A percentile compares a stretch with the other conserved stretches of the same genome.
Evolutionary conservation across 2,113 vertebrate species (phyloP).

Genomic region (Corythoichthys intestinalis): DNA sequence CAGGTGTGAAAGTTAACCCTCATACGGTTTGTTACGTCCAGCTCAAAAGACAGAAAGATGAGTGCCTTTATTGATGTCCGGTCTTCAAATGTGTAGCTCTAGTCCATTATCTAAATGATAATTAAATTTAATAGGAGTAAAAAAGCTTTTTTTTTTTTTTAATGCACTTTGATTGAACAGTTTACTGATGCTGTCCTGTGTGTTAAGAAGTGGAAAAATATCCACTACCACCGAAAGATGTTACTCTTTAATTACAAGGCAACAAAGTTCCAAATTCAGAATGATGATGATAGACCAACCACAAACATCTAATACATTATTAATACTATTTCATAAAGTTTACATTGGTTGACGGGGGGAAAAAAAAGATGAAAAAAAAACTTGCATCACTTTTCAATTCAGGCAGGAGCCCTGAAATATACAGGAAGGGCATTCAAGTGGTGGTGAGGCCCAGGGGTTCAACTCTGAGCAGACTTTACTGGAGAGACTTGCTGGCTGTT

Average conservation of each 20-base stretch:
- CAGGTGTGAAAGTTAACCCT: too few species aligned
- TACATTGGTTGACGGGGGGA: slow-evolving; percentile 3
- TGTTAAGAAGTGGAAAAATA: background rate
- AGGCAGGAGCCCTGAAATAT: slow-evolving; percentile 25
- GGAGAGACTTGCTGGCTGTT: slow-evolving; percentile 39
- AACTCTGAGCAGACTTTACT: slow-evolving; percentile 30
- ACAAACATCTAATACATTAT: background rate
- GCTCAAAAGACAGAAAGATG: background rate
- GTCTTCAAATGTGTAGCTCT: background rate
- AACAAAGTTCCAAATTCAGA: background rate
- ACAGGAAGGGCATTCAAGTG: slow-evolving; percentile 16
- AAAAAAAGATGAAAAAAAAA: slow-evolving; percentile 3
- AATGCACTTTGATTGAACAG: background rate
- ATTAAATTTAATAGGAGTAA: too few species aligned
- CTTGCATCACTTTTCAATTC: slow-evolving; percentile 6
- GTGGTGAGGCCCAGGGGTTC: slow-evolving; percentile 22
- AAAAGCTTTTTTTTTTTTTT: too few species aligned
- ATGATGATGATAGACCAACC: background rate
- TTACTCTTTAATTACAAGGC: background rate
- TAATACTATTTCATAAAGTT: background rate
- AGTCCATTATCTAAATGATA: background rate
- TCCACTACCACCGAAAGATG: background rate
- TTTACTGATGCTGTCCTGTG: background rate
- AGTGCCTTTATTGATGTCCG: background rate
- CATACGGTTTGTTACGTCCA: background rate